Evolutionary conservation across 2,888 invertebrate species (phyloP).

Genomic region (Torymus tubicola): DNA sequence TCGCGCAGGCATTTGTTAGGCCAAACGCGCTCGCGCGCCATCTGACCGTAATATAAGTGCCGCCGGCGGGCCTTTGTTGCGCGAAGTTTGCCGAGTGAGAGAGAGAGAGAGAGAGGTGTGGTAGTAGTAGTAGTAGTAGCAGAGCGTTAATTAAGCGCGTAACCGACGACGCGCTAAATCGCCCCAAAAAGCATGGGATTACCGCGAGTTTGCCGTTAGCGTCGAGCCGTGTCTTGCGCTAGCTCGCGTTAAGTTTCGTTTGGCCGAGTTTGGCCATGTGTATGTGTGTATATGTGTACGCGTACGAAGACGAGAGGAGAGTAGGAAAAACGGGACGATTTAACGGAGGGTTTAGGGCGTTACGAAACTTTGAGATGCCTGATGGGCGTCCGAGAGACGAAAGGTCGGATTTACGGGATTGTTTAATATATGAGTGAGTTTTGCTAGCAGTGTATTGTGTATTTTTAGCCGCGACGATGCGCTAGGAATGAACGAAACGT

Average conservation of each 20-base stretch:
- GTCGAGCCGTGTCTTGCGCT: not conserved
- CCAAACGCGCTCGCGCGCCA: slow-evolving; percentile 24
- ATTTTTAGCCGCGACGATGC: no score
- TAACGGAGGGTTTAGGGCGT: not conserved
- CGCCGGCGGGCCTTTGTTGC: slow-evolving; percentile 36
- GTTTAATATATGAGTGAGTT: no score
- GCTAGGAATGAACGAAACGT: no score
- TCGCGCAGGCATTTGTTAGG: slow-evolving; percentile 35
- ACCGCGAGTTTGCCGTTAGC: slow-evolving; percentile 13
- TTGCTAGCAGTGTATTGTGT: no score
- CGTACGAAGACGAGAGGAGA: no score
- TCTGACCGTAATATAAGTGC: slow-evolving; percentile 55
- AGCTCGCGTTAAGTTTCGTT: slow-evolving; percentile 14
- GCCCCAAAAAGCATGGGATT: slow-evolving; percentile 44
- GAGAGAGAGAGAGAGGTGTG: slow-evolving; percentile 26
- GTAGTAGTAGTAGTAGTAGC: not conserved
- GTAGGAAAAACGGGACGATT: not conserved
- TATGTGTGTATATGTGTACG: no score
- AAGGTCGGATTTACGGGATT: not conserved
- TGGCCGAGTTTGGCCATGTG: not conserved
- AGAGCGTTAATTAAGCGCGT: slow-evolving; percentile 56
- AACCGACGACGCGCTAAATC: slow-evolving; percentile 54
- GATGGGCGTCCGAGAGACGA: not conserved
- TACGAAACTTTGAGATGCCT: not conserved
- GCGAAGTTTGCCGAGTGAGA: not conserved